A percentile compares a stretch with the other conserved stretches of the same genome.
Evolutionary conservation across 2,888 invertebrate genomes (phyloP).

Genomic region (Andrena marginata): DNA sequence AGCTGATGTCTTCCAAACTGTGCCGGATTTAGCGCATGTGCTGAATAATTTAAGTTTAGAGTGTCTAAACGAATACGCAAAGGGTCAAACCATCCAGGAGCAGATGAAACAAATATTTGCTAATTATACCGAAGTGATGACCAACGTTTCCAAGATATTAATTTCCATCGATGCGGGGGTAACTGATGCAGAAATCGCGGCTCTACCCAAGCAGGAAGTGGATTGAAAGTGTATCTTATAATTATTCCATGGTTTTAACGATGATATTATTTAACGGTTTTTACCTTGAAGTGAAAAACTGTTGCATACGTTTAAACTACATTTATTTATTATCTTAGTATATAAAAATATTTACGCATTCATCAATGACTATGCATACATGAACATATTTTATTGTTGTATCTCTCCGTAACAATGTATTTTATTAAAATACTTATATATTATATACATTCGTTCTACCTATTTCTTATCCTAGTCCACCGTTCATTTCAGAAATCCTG

Average conservation of each 20-base stretch:
- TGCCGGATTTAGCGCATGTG: slow-evolving; percentile 84
- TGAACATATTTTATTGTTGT: slow-evolving; percentile 77
- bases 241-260: slow-evolving; percentile 7
- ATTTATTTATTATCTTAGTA: slow-evolving; percentile 78
- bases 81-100: slow-evolving; percentile 82
- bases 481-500: slow-evolving; percentile 77
- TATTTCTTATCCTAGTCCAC: slow-evolving; percentile 69
- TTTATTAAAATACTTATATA: slow-evolving; percentile 78
- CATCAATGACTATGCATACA: slow-evolving; percentile 80
- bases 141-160: slow-evolving; percentile 85
- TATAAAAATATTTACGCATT: slow-evolving; percentile 82
- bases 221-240: slow-evolving; percentile 68
- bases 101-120: slow-evolving; percentile 84
- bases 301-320: slow-evolving; percentile 59
- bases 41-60: slow-evolving; percentile 83
- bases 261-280: slow-evolving; percentile 35
- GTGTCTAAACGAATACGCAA: slow-evolving; percentile 84
- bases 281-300: slow-evolving; percentile 26
- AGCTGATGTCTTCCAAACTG: slow-evolving; percentile 83
- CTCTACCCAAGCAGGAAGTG: slow-evolving; percentile 80
- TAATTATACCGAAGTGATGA: slow-evolving; percentile 86
- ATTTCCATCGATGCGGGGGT: slow-evolving; percentile 85
- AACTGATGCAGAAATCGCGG: slow-evolving; percentile 84
- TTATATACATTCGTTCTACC: slow-evolving; percentile 78
- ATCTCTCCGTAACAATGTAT: slow-evolving; percentile 78